Evolutionary conservation across 2,888 invertebrate genomes (phyloP), one percentile per base, ranked within the genome.

Genomic region (Linnaemya vulpina): DNA sequence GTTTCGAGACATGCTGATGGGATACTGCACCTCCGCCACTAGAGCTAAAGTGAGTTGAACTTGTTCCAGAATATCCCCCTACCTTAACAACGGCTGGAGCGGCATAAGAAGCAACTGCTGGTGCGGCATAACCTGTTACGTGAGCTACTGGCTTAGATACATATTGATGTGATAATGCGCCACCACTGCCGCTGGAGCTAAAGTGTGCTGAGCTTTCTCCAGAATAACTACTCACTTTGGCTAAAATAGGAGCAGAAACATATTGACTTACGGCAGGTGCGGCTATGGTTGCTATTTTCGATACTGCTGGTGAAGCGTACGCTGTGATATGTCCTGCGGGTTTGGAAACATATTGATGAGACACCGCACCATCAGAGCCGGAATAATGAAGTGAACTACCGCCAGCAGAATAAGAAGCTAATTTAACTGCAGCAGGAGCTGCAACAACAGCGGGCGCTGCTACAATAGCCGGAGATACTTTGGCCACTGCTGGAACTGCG

Each of bases 91-190:
- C 49, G 3, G 87, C 87, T 15, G 88, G 89, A 35, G 87, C 87
- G 11, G 88, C 15, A 4, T 89, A 87, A 10, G 89, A 82, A n/a
- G 91, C 90, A 9, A 89, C 80, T 55, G 83, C 79, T 22, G 88
- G 87, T n/a, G 82, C 58, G 15, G 75, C 76, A 79, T 82, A 80
- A n/a, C 58, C 58, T 1, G 71, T 92, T 1, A 93, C 93, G 1
- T 93, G 93, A 1, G 93, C 86, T 0, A 68, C 63, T 7, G 88
- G 89, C 67, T 88, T 88, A 3, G 90, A 88, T 0, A 89, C 81
- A 22, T 88, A 87, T 67, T 89, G 89, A 84, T 89, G 89, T 0
- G 90, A 88, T 15, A 88, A 70, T 2, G 88, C 87, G 20, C 87
- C 86, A 60, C 67, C 43, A n/a, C 15, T n/a, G n/a, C 65, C 65